Evolutionary conservation across 2,888 invertebrate genomes (phyloP).

Genomic region (Gnatocerus cornutus): DNA sequence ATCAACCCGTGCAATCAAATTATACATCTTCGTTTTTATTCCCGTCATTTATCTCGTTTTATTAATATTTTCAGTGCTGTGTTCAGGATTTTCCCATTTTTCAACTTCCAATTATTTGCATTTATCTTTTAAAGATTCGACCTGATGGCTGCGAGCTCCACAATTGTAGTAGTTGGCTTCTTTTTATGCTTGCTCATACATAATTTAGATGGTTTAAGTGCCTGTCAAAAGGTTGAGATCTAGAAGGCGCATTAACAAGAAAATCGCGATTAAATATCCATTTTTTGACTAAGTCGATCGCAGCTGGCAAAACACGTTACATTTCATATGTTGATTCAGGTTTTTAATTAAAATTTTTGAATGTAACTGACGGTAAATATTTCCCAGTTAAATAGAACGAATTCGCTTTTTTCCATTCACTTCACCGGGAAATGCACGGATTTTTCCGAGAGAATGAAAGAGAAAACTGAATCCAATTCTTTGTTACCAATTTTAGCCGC

Average conservation of each 20-base stretch:
- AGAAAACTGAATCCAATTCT: slow-evolving; percentile 1
- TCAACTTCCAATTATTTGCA: slow-evolving; percentile 1
- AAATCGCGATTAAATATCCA: background rate
- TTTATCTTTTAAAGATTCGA: slow-evolving; percentile 1
- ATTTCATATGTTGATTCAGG: slow-evolving; percentile 5
- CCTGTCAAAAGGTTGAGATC: background rate
- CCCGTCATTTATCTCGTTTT: slow-evolving; percentile 9
- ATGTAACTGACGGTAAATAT: slow-evolving; percentile 8
- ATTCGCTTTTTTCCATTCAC: slow-evolving; percentile 1
- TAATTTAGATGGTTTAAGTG: slow-evolving; percentile 1
- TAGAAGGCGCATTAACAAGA: too few relatives aligned
- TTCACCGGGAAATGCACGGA: background rate
- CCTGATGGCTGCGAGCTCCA: background rate
- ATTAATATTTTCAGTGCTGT: slow-evolving; percentile 3
- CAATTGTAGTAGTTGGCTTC: background rate
- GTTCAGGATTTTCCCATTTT: background rate
- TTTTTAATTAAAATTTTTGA: slow-evolving; percentile 17
- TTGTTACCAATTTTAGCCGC: background rate
- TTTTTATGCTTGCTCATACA: background rate
- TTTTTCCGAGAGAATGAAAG: background rate
- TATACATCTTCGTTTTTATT: slow-evolving; percentile 15
- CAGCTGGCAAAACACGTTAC: slow-evolving; percentile 4
- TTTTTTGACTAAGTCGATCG: background rate
- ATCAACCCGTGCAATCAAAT: slow-evolving; percentile 18
- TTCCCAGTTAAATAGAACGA: background rate